Conservation (phyloP, 2,113 vertebrate species). For the Cebidichthys violaceus region DNA sequence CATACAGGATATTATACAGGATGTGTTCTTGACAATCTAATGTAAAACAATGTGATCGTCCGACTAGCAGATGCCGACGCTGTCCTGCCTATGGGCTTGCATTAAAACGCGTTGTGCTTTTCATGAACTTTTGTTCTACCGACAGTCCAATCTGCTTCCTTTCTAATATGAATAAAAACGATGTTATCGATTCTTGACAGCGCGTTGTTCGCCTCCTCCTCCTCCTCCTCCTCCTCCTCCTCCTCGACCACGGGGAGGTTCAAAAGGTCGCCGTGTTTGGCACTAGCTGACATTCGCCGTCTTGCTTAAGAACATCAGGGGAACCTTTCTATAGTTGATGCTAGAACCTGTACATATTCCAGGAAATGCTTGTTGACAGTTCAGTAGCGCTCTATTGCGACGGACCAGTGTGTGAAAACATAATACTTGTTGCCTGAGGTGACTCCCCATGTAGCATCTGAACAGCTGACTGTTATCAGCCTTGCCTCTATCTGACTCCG, state of each 20-base stretch:
- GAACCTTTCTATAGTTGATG: not conserved
- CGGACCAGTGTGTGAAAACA: not conserved
- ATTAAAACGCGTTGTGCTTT: not conserved
- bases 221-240: too few relatives aligned
- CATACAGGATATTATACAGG: too few relatives aligned
- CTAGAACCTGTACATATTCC: not conserved
- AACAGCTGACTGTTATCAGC: constrained; percentile 6
- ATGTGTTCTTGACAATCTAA: not conserved
- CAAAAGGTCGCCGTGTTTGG: constrained; percentile 12
- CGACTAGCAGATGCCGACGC: not conserved
- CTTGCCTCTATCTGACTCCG: not conserved
- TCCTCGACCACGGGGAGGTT: not conserved
- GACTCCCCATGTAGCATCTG: not conserved
- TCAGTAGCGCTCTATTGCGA: not conserved
- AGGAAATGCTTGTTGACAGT: not conserved
- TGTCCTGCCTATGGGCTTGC: not conserved
- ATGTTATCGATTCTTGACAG: constrained; percentile 26
- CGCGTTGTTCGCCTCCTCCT: not conserved
- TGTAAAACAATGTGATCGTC: not conserved
- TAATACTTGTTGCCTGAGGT: not conserved
- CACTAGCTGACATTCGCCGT: not conserved
- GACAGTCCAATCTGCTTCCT: not conserved
- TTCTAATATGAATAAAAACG: constrained; percentile 13
- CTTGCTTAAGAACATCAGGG: not conserved
- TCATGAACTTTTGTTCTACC: not conserved